Evolutionary conservation across 2,888 invertebrate genomes (phyloP).

Genomic region (Alviniconcha strummeri): DNA sequence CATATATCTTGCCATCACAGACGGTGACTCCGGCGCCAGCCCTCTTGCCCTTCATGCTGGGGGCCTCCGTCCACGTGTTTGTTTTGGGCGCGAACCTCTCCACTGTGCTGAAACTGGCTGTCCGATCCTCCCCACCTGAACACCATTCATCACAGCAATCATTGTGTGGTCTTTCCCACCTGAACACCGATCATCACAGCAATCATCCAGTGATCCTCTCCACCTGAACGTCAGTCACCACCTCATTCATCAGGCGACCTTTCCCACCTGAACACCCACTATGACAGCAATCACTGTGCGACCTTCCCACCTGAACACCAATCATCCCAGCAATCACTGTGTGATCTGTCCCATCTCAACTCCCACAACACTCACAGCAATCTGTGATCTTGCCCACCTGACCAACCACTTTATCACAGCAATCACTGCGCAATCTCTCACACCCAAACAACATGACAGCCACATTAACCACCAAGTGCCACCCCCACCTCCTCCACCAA

Average conservation of each 20-base stretch:
- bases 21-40: conserved; percentile 90
- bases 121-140: conserved; percentile 90
- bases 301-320: conserved; percentile 82
- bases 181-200: background rate
- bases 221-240: background rate
- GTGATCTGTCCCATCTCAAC: conserved; percentile 74
- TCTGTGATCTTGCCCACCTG: background rate
- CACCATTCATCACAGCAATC: background rate
- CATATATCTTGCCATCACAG: conserved; percentile 90
- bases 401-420: background rate
- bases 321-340: conserved; percentile 37
- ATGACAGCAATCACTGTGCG: background rate
- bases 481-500: too few relatives aligned
- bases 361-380: background rate
- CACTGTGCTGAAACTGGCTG: conserved; percentile 91
- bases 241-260: background rate
- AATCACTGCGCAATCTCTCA: conserved; percentile 77
- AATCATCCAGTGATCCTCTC: too few relatives aligned
- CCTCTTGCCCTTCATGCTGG: conserved; percentile 86
- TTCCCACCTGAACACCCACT: background rate
- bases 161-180: conserved; percentile 75
- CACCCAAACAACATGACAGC: conserved; percentile 75
- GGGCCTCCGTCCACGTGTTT: conserved; percentile 87
- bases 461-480: conserved; percentile 35
- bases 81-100: conserved; percentile 90